A percentile compares a stretch with the other conserved stretches of the same genome.
These are phyloP conservation scores for Heteronetta atricapilla DNA, from an alignment of 2,113 vertebrate genomes.

Conservation along the genomic window DNA sequence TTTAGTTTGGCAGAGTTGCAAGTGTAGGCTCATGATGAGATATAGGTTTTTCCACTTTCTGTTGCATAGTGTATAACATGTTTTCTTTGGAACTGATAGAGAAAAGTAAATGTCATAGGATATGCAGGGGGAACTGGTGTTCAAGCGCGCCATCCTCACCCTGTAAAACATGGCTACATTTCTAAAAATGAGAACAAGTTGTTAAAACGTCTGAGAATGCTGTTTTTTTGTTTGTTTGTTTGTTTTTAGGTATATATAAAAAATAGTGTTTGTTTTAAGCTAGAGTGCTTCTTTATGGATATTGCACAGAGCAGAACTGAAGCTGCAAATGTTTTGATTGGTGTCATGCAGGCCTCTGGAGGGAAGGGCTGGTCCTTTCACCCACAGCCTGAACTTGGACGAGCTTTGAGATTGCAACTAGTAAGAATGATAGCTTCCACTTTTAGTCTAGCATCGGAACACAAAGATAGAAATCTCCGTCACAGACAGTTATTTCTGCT, in stretches of 20 bases:
- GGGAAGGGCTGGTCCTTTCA: conserved; percentile 44
- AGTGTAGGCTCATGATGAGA: background rate
- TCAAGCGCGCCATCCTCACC: background rate
- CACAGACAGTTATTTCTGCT: background rate
- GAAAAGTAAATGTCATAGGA: conserved; percentile 13
- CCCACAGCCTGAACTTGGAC: background rate
- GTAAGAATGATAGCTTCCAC: background rate
- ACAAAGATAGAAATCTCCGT: background rate
- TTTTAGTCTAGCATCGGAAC: background rate
- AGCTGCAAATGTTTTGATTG: conserved; percentile 75
- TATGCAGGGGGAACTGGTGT: background rate
- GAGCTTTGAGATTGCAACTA: background rate
- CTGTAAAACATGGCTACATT: background rate
- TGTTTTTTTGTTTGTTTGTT: background rate
- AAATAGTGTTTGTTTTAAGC: background rate
- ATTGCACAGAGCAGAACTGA: conserved; percentile 17
- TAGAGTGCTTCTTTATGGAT: conserved; percentile 32
- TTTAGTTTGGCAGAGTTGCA: background rate
- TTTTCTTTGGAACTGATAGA: conserved; percentile 30
- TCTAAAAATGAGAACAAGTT: conserved; percentile 37
- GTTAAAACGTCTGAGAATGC: conserved; percentile 42
- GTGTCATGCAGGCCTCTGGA: conserved; percentile 56
- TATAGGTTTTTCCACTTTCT: background rate
- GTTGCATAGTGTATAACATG: background rate
- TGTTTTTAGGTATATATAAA: no score